Base-by-base conservation (phyloP, 2,888 invertebrate species). In the Trypoxylon attenuatum region DNA sequence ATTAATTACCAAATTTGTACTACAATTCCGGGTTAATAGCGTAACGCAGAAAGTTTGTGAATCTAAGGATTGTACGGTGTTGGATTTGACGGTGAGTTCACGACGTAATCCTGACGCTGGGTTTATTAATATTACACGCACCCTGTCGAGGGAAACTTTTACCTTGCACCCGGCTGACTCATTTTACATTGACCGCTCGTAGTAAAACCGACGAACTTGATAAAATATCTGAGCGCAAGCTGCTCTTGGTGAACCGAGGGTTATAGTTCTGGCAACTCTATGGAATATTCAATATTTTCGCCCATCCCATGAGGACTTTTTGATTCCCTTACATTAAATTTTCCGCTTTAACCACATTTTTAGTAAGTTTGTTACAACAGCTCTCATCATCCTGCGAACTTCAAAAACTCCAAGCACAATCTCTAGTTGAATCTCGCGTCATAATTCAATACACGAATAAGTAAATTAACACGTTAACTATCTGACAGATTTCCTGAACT, bases 101-200 rank as follows among this genome's bases (percentile, higher is more conserved):
- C n/a, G n/a, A n/a, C n/a, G n/a, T n/a, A n/a, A n/a, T n/a, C 10
- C 29, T 50, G n/a, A 15, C 43, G 43, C 49, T 22, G 42, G 41
- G 39, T 43, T 72, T 65, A 54, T 71, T 72, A 72, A 72, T 71
- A 61, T 62, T 51, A 42, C 68, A 58, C 60, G 29, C 18, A 5
- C 52, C 55, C 43, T 38, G 42, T 45, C 45, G 52, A 16, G 29
- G 57, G 18, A 45, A 71, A 72, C 65, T 72, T 72, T 69, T 53
- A 61, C 61, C 69, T 55, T 22, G 42, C 8, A 18, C 0, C 38
- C 27, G 25, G 39, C 62, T 64, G 56, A 53, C 23, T 57, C 57
- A 43, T 63, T 63, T 57, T 45, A 38, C 43, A 21, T 38, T 13
- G 29, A 4, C 39, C 18, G n/a, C n/a, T n/a, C 8, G 23, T 22